These are phyloP conservation scores for Noctua comes DNA, from an alignment of 2,888 invertebrate species.

Conservation along the genomic window DNA sequence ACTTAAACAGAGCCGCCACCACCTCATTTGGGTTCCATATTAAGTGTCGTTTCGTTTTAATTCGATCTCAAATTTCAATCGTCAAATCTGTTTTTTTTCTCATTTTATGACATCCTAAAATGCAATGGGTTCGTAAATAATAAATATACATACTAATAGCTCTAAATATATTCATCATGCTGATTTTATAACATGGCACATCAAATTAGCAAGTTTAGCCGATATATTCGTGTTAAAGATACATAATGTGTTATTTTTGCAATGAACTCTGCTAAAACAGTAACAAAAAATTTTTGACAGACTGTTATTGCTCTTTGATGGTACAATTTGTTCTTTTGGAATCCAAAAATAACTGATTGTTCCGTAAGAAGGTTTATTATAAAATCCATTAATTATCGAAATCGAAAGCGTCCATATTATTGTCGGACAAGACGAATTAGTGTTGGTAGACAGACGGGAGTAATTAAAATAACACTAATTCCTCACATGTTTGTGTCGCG, in stretches of 20 bases:
- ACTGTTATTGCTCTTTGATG: conserved; percentile 51
- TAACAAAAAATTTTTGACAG: conserved; percentile 40
- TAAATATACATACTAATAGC: conserved; percentile 44
- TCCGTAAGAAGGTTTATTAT: conserved; percentile 66
- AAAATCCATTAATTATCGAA: conserved; percentile 75
- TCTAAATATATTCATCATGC: conserved; percentile 27
- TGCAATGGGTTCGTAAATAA: conserved; percentile 50
- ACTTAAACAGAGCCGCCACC: conserved; percentile 75
- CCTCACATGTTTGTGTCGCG: conserved; percentile 77
- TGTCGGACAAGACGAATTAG: conserved; percentile 69
- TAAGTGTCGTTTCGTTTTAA: conserved; percentile 73
- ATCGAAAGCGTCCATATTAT: conserved; percentile 71
- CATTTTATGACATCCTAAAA: conserved; percentile 51
- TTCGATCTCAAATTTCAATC: conserved; percentile 74
- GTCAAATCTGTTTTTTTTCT: conserved; percentile 36
- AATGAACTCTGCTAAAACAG: conserved; percentile 27
- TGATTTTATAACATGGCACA: conserved; percentile 44
- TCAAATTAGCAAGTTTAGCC: conserved; percentile 44
- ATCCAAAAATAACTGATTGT: conserved; percentile 46
- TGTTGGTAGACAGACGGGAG: conserved; percentile 67
- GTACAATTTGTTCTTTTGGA: conserved; percentile 36
- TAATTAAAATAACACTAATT: conserved; percentile 82
- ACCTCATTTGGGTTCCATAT: conserved; percentile 75
- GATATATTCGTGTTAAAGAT: conserved; percentile 36
- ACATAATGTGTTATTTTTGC: conserved; percentile 29